Evolutionary conservation across 1,140 invertebrate genomes (phyloP), one percentile per base, ranked within the genome.

Genomic region (Microplitis mediator): DNA sequence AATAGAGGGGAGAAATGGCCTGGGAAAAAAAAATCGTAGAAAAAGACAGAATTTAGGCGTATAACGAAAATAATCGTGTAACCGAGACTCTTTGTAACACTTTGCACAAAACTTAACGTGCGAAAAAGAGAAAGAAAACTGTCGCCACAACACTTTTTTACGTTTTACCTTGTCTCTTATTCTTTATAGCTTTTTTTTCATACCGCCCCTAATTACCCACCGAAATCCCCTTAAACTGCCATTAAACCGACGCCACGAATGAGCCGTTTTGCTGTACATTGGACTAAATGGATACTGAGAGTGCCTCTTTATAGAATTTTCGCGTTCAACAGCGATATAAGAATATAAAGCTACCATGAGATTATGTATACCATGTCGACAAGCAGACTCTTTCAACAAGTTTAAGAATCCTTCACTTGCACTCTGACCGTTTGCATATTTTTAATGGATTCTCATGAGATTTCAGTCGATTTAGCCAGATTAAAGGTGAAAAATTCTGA

Each of bases 161-260:
- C 39, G 8, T 69, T 52, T 14, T 36, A 54, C 23, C 50, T 54
- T 34, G 32, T 54, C 39, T 65, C 65, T 72, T 51, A 50, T 69
- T 62, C n/a, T 65, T 62, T 74, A 11, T 60, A 60, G 16, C 54
- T 66, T 66, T 65, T 71, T 58, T 58, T 13, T 13, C 74, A 23
- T 74, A 60, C 69, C 69, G 39, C 71, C 72, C 76, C 76, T 81
- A 81, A 81, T 81, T 81, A 80, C 79, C 78, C 76, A 76, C 71
- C 79, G 73, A 80, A 81, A 81, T 80, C 79, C 80, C 79, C 80
- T 80, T 81, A 81, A 81, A 81, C 80, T 78, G 74, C 78, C 80
- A 81, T 81, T 81, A 81, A 80, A 80, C 74, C 75, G 76, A 76
- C 76, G 78, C 79, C 76, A 72, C 54, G 58, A 72, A 72, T 50